phyloP scores from a whole-genome alignment of 2,113 vertebrate species.

The Pedionomus torquatus region DNA sequence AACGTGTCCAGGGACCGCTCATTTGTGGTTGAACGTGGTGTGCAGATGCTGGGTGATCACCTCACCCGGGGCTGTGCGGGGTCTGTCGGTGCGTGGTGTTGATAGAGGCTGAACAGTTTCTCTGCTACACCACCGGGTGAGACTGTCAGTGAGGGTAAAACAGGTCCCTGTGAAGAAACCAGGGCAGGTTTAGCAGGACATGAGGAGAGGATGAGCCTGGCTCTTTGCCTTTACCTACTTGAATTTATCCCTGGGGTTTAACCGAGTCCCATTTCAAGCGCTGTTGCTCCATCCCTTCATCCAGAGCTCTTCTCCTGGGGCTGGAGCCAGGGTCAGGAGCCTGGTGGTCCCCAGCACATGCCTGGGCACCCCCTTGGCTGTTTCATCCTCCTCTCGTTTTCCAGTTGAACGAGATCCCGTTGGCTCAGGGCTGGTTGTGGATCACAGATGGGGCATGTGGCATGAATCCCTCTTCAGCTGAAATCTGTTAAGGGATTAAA shows the following conservation, averaged over 20 bases:
- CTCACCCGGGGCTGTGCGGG: accelerated
- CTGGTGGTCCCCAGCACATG: neutral
- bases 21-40: neutral
- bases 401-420: neutral
- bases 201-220: accelerated
- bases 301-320: neutral
- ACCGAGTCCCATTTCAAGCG: accelerated
- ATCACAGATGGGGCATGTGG: neutral
- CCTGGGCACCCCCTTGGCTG: neutral
- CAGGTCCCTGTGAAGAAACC: neutral
- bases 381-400: accelerated
- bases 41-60: neutral
- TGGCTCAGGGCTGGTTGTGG: neutral
- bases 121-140: neutral
- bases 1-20: accelerated
- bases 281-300: neutral
- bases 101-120: neutral
- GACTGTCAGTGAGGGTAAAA: neutral
- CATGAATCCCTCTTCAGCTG: neutral
- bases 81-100: neutral
- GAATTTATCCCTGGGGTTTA: neutral
- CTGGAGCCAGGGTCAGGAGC: neutral
- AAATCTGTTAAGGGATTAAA: neutral
- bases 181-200: neutral
- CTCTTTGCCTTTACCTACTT: neutral